These are phyloP conservation scores for Radopholus similis DNA, from an alignment of 1,140 invertebrate species.

Conservation along the genomic window DNA sequence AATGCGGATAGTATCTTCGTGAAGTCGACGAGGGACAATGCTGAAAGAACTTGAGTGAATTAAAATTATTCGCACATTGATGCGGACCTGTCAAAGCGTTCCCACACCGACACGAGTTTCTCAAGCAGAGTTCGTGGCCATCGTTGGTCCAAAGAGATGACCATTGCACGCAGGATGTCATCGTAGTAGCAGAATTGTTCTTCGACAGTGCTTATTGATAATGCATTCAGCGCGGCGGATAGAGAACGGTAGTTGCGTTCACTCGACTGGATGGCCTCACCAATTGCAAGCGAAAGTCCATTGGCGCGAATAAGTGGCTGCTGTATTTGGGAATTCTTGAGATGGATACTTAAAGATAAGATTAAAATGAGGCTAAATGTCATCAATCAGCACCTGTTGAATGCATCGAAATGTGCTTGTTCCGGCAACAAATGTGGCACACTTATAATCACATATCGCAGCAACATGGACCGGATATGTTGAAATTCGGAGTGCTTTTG, in stretches of 20 bases:
- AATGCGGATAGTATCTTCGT: slow-evolving; percentile 34
- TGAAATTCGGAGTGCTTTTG: slow-evolving; percentile 33
- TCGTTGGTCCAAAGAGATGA: slow-evolving; percentile 22
- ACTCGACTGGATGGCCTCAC: background rate
- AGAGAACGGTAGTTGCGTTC: slow-evolving; percentile 4
- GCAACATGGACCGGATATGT: slow-evolving; percentile 23
- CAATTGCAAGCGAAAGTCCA: background rate
- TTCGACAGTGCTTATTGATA: slow-evolving; percentile 26
- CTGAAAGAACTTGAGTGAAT: slow-evolving; percentile 3
- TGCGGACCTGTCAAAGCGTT: slow-evolving; percentile 27
- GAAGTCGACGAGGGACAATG: slow-evolving; percentile 36
- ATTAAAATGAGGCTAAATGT: background rate
- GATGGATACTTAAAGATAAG: background rate
- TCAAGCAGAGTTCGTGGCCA: slow-evolving; percentile 12
- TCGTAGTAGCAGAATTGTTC: slow-evolving; percentile 43
- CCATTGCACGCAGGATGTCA: slow-evolving; percentile 31
- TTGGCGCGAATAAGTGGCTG: background rate
- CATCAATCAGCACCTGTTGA: background rate
- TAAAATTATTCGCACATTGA: background rate
- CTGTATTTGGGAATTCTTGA: background rate
- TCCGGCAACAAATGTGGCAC: slow-evolving; percentile 39
- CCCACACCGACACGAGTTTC: slow-evolving; percentile 36
- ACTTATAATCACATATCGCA: slow-evolving; percentile 23
- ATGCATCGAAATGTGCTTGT: slow-evolving; percentile 12
- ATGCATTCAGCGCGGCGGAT: background rate